Evolutionary conservation across 2,113 vertebrate genomes (phyloP).

Genomic region (Asarcornis scutulata): DNA sequence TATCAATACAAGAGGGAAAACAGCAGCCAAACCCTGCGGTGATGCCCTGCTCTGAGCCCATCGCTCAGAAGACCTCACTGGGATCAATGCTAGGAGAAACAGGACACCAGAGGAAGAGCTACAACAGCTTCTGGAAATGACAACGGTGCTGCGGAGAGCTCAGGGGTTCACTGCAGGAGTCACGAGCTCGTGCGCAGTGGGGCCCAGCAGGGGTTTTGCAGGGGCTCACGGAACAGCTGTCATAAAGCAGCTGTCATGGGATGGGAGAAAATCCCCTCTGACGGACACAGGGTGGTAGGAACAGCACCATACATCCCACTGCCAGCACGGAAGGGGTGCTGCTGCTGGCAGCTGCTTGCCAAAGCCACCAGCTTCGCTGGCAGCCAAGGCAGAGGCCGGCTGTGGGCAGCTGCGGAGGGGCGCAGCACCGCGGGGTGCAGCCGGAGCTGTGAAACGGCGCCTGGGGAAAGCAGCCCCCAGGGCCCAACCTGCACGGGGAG

Average conservation of each 20-base stretch:
- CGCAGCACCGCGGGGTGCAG: no score
- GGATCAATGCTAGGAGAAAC: neutral
- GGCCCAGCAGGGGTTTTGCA: neutral
- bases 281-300: neutral
- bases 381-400: neutral
- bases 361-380: neutral
- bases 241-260: neutral
- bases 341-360: neutral
- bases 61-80: neutral
- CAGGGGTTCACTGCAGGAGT: neutral
- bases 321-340: rapidly evolving
- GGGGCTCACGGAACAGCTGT: neutral
- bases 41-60: neutral
- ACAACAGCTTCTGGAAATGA: neutral
- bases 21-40: neutral
- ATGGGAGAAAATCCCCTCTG: neutral
- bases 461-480: neutral
- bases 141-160: neutral
- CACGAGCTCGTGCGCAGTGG: neutral
- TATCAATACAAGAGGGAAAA: neutral
- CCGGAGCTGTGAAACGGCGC: neutral
- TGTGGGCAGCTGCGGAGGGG: no score
- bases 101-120: neutral
- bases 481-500: neutral
- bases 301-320: neutral